A percentile compares a stretch with the other conserved stretches of the same genome.
Evolutionary conservation across 2,888 invertebrate genomes (phyloP).

Genomic region (Oscheius sp.): DNA sequence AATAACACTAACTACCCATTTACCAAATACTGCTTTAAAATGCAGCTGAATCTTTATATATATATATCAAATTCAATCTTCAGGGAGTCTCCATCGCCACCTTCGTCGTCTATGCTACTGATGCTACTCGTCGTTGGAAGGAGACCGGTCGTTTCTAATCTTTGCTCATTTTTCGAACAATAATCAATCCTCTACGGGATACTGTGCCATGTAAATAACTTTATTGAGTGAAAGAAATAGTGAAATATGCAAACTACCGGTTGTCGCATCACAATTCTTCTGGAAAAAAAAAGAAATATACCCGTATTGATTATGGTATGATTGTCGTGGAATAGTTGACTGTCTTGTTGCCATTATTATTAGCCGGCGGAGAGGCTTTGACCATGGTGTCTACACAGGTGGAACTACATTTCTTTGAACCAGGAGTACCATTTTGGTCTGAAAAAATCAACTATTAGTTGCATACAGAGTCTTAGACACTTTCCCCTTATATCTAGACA

Average conservation of each 20-base stretch:
- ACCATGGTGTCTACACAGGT: slow-evolving; percentile 19
- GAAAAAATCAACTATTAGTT: too few species aligned
- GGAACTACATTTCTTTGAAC: slow-evolving; percentile 1
- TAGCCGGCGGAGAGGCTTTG: neutral
- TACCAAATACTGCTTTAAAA: too few species aligned
- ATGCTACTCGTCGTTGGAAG: slow-evolving; percentile 40
- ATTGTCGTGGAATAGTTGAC: slow-evolving; percentile 18
- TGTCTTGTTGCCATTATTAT: neutral
- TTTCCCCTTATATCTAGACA: too few species aligned
- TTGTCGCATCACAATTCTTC: too few species aligned
- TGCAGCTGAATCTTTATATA: too few species aligned
- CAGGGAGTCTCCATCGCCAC: slow-evolving; percentile 44
- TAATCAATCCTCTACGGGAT: neutral
- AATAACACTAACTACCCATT: too few species aligned
- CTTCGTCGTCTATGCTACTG: slow-evolving; percentile 39
- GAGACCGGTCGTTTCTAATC: slow-evolving; percentile 15
- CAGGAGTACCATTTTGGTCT: slow-evolving; percentile 10
- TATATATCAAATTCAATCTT: slow-evolving; percentile 15
- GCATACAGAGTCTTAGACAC: too few species aligned
- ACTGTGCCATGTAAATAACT: slow-evolving; percentile 3
- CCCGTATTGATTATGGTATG: slow-evolving; percentile 10
- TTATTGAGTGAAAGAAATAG: neutral
- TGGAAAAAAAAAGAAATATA: too few species aligned
- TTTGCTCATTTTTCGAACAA: neutral
- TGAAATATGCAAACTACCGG: too few species aligned